Evolutionary conservation across 2,797 vertebrate genomes (phyloP), one percentile per base, ranked within the genome.

Genomic region (Cyprinodon diabolis): DNA sequence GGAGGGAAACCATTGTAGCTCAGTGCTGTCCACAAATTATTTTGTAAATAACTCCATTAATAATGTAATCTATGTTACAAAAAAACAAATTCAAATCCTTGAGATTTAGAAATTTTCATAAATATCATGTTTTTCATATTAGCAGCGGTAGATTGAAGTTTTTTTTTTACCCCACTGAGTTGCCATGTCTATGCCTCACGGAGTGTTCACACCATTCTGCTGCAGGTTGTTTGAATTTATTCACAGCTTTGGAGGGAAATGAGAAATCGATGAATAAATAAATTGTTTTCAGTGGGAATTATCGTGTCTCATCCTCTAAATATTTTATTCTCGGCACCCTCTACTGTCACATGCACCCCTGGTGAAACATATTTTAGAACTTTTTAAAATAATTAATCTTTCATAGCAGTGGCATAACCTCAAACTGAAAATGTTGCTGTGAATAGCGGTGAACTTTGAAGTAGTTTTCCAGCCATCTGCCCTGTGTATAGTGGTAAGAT

Each of bases 1-100:
- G 83, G 77, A 82, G 68, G 72, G 71, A 84, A 83, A 78, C 35
- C 30, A 69, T 30, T 72, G 82, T n/a, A 66, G 4, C 54, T 70
- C 45, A 14, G 52, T 47, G 40, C 68, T 70, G n/a, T 55, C 45
- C 54, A 54, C 48, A 75, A 72, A 43, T 67, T 15, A 19, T 35
- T 15, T 12, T 48, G 21, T 57, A 30, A 30, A 30, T 30, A 30
- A 30, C 30, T 30, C 30, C 30, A 30, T 30, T 30, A 30, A 30
- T 30, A 30, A 30, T 30, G 2, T 30, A 30, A 30, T 30, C 30
- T 30, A 30, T 30, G 30, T 30, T 30, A 30, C 30, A 30, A 30
- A 30, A 30, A 30, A 43, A 43, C 40, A 43, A 43, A 43, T 43
- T 43, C 40, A 43, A 43, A 43, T 5, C 7, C 58, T 62, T 45